These are phyloP conservation scores for Patella depressa DNA, from an alignment of 2,888 invertebrate species.

Conservation along the genomic window DNA sequence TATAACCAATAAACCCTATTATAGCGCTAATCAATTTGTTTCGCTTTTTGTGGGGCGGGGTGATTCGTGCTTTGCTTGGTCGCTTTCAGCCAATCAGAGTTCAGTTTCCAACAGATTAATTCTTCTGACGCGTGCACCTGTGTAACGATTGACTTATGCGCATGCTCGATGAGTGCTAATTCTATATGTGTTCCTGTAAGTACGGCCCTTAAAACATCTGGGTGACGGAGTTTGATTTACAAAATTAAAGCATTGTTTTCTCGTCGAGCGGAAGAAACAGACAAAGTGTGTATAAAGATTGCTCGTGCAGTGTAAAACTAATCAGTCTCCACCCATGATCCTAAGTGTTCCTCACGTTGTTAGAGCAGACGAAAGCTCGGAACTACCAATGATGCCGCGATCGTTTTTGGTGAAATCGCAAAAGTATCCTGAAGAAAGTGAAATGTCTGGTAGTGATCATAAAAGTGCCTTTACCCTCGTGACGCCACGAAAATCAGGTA, in stretches of 20 bases:
- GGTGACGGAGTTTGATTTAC: not conserved
- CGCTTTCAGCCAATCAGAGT: not conserved
- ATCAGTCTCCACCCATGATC: not conserved
- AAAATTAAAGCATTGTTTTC: no score
- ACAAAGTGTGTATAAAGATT: no score
- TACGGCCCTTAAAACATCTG: not conserved
- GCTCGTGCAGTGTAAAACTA: no score
- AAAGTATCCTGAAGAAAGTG: constrained; percentile 14
- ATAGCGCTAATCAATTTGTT: constrained; percentile 10
- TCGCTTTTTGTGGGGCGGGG: constrained; percentile 6
- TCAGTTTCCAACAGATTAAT: not conserved
- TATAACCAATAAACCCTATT: not conserved
- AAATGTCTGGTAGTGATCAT: constrained; percentile 29
- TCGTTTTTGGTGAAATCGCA: constrained; percentile 7
- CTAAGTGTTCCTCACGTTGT: constrained; percentile 7
- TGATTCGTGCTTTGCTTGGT: not conserved
- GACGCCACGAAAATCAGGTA: constrained; percentile 43
- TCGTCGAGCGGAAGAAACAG: no score
- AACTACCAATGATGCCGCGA: not conserved
- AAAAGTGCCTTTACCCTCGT: constrained; percentile 51
- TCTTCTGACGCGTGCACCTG: not conserved
- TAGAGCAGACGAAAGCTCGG: constrained; percentile 3
- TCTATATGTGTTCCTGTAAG: no score
- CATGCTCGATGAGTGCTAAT: not conserved
- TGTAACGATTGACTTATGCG: not conserved